Percentiles rank a stretch among this genome's conserved stretches.
These are phyloP conservation scores for Calyptomena viridis DNA, from an alignment of 2,113 vertebrate species.

Conservation along the genomic window DNA sequence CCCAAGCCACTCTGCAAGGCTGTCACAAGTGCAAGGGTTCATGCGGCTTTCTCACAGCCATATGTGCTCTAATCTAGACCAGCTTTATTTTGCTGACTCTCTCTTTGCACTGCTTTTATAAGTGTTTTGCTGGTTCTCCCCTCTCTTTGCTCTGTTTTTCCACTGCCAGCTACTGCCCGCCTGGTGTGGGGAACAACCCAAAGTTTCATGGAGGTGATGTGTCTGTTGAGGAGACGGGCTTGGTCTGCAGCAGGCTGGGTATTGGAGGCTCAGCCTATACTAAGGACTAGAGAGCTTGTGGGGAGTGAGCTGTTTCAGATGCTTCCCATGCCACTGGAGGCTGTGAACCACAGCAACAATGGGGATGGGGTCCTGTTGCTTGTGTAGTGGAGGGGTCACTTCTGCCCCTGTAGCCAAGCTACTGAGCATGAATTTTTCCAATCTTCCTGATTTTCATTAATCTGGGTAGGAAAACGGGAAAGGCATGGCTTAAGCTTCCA, in stretches of 20 bases:
- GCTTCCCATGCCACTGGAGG: rapidly evolving
- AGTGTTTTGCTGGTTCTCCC: not conserved
- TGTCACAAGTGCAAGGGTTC: rapidly evolving
- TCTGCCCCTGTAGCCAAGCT: not conserved
- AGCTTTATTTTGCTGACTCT: not conserved
- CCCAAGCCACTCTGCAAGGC: rapidly evolving
- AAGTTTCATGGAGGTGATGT: not conserved
- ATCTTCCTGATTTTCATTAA: not conserved
- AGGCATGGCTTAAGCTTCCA: not conserved
- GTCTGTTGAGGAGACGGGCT: not conserved
- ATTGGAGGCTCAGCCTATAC: not conserved
- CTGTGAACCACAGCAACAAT: not conserved
- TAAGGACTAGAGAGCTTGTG: not conserved
- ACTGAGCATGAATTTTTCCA: not conserved
- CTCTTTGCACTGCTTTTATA: not conserved
- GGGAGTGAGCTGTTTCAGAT: rapidly evolving
- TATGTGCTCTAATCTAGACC: not conserved
- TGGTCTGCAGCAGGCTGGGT: not conserved
- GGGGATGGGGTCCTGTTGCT: not conserved
- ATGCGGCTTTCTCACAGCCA: not conserved
- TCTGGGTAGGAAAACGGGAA: slow-evolving; percentile 25
- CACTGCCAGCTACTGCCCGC: not conserved
- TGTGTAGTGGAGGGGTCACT: not conserved
- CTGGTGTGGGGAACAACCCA: not conserved
- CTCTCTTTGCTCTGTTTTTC: not conserved